Percentiles rank a stretch among this genome's conserved stretches.
Conservation (phyloP, 2,797 vertebrate genomes). For the Enoplosus armatus region DNA sequence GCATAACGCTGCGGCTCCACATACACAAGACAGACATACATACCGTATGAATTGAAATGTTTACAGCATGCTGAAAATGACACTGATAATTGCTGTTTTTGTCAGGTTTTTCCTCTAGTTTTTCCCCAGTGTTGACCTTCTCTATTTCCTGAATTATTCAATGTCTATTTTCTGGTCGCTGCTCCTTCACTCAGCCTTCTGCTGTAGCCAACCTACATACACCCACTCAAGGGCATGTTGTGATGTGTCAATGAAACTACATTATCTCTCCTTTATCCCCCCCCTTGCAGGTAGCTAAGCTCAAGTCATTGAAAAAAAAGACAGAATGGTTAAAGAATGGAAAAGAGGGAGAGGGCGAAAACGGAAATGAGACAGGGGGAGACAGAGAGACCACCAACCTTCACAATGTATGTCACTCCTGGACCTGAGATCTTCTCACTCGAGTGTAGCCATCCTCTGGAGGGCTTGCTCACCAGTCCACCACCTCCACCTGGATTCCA, state of each 20-base stretch:
- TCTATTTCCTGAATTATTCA: constrained; percentile 80
- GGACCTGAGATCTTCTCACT: constrained; percentile 97
- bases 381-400: constrained; percentile 89
- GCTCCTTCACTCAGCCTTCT: constrained; percentile 67
- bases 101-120: constrained; percentile 45
- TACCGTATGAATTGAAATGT: constrained; percentile 29
- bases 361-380: constrained; percentile 8
- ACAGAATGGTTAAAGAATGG: constrained; percentile 44
- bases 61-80: constrained; percentile 34
- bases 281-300: constrained; percentile 48
- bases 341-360: background rate
- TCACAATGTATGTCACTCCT: constrained; percentile 97
- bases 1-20: constrained; percentile 65
- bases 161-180: constrained; percentile 69
- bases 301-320: constrained; percentile 82
- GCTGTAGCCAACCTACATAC: constrained; percentile 71
- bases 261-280: constrained; percentile 42
- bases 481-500: constrained; percentile 87
- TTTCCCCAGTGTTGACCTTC: constrained; percentile 67
- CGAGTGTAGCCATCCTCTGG: constrained; percentile 92
- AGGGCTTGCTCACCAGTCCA: constrained; percentile 90
- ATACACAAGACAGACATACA: constrained; percentile 40
- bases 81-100: constrained; percentile 41
- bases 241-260: constrained; percentile 62
- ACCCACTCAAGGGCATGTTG: constrained; percentile 77